Conservation (phyloP, 2,113 vertebrate genomes). For the Eptesicus fuscus region DNA sequence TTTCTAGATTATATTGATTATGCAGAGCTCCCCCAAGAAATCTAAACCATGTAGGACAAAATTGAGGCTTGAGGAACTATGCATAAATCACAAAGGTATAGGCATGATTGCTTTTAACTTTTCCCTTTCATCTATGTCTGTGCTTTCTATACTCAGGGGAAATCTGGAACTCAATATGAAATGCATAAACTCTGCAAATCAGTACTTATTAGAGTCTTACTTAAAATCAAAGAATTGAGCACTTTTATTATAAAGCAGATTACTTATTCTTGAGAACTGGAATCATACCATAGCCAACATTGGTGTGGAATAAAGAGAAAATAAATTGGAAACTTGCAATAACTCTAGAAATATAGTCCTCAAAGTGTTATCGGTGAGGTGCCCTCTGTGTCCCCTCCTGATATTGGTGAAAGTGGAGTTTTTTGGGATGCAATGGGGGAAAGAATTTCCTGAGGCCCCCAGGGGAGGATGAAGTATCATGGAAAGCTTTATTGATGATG, state of each 20-base stretch:
- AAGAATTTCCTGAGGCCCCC: not conserved
- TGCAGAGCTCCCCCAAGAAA: not conserved
- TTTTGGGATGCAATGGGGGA: not conserved
- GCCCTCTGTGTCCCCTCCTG: not conserved
- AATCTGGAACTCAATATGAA: not conserved
- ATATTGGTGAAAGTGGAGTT: not conserved
- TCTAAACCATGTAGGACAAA: not conserved
- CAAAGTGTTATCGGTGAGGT: not conserved
- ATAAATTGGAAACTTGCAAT: not conserved
- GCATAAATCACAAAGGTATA: not conserved
- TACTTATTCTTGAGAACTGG: not conserved
- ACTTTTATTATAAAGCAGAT: not conserved
- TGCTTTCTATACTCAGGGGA: not conserved
- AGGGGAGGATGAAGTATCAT: not conserved
- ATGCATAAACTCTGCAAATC: not conserved
- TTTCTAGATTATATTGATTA: slow-evolving; percentile 36
- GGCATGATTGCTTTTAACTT: slow-evolving; percentile 14
- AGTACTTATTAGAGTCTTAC: not conserved
- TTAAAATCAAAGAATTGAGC: not conserved
- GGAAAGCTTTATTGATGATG: not conserved
- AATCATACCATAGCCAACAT: not conserved
- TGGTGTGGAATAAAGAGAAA: not conserved
- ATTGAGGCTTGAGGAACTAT: not conserved
- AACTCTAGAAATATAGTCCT: not conserved
- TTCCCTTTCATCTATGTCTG: not conserved